These are phyloP conservation scores for Epizoanthus ramosus DNA, from an alignment of 92 coral and sea anemone genomes.

Conservation along the genomic window DNA sequence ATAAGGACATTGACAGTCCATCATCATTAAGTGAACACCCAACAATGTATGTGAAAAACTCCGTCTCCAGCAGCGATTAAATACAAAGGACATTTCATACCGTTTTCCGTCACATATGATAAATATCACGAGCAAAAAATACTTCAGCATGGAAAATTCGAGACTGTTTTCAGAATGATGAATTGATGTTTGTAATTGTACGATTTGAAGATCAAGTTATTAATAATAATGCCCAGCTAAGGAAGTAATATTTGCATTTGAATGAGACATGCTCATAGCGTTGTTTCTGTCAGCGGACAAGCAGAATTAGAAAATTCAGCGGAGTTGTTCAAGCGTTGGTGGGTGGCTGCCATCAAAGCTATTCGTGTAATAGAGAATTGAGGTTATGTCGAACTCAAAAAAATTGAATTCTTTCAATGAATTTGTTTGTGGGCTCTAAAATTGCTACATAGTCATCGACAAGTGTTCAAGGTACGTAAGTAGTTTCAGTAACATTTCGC, in stretches of 20 bases:
- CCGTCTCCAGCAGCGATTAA: background rate
- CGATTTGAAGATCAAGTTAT: slow-evolving; percentile 36
- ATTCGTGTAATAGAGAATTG: slow-evolving; percentile 24
- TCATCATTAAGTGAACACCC: background rate
- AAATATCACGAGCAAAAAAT: background rate
- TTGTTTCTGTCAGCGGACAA: slow-evolving; percentile 28
- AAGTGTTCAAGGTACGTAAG: slow-evolving; percentile 18
- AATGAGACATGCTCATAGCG: slow-evolving; percentile 32
- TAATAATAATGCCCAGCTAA: slow-evolving; percentile 21
- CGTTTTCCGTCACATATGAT: background rate
- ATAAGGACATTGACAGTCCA: background rate
- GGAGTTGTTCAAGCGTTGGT: slow-evolving; percentile 5
- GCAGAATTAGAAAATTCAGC: slow-evolving; percentile 20
- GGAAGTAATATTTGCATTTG: slow-evolving; percentile 46
- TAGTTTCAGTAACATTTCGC: background rate
- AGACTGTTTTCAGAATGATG: slow-evolving; percentile 8
- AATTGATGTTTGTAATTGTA: slow-evolving; percentile 44
- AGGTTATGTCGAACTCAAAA: background rate
- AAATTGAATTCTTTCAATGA: background rate
- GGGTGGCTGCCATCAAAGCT: background rate
- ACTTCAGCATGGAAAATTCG: slow-evolving; percentile 4
- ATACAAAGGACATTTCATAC: background rate
- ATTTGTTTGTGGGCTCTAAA: slow-evolving; percentile 1
- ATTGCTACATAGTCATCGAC: background rate
- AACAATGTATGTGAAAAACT: background rate